phyloP scores from a whole-genome alignment of 2,888 invertebrate genomes.

The Chymomyza amoena region DNA sequence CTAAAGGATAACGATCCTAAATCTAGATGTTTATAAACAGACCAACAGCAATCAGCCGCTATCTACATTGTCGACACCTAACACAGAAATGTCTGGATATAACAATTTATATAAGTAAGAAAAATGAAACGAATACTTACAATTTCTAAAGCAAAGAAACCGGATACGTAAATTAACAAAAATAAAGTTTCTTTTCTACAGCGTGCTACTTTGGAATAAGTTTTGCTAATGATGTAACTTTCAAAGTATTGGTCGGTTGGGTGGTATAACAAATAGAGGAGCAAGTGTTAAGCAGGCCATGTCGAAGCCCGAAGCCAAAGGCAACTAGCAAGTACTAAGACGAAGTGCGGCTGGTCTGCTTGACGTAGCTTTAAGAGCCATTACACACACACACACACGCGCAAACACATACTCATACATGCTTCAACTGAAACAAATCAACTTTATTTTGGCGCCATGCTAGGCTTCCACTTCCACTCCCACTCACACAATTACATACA shows the following conservation, averaged over 20 bases:
- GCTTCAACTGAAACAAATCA: slow-evolving; percentile 60
- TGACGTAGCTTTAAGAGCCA: background rate
- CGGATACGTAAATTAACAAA: too few species aligned
- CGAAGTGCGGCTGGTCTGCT: background rate
- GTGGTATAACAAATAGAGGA: background rate
- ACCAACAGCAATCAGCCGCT: too few species aligned
- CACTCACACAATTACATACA: slow-evolving; percentile 3
- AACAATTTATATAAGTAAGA: too few species aligned
- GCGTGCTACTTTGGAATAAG: background rate
- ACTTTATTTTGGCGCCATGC: slow-evolving; percentile 71
- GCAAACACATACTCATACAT: slow-evolving; percentile 36
- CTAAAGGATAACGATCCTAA: too few species aligned
- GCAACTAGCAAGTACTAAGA: background rate
- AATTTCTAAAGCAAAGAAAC: too few species aligned
- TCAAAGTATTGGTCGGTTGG: background rate
- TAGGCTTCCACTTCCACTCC: slow-evolving; percentile 23
- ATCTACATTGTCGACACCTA: too few species aligned
- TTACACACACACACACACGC: slow-evolving; percentile 31
- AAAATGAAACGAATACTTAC: too few species aligned
- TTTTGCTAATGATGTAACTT: background rate
- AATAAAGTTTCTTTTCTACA: too few species aligned
- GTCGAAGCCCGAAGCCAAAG: background rate
- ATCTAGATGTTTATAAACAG: too few species aligned
- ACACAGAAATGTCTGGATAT: too few species aligned
- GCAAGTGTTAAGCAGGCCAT: background rate